phyloP scores from a whole-genome alignment of 92 coral and sea anemone genomes.

The Bergia sp. region DNA sequence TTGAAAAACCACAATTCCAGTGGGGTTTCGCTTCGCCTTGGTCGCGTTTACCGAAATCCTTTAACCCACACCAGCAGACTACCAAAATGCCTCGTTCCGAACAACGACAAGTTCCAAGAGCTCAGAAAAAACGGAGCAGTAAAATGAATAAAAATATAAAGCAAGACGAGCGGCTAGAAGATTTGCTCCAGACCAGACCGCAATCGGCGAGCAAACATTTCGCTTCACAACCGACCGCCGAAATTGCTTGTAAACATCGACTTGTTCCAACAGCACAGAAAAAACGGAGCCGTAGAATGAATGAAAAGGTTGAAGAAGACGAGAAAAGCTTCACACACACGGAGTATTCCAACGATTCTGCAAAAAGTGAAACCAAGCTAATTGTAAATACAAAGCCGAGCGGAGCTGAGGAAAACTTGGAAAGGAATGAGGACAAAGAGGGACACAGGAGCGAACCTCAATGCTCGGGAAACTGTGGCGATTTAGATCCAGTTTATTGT shows the following conservation, averaged over 20 bases:
- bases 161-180: background rate
- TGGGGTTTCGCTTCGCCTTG: slow-evolving; percentile 24
- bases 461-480: too few relatives aligned
- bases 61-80: too few relatives aligned
- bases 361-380: background rate
- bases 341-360: background rate
- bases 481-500: background rate
- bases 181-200: too few relatives aligned
- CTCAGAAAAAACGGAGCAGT: background rate
- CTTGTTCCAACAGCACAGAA: background rate
- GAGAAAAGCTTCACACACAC: background rate
- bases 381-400: background rate
- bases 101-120: background rate
- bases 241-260: background rate
- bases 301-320: background rate
- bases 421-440: background rate
- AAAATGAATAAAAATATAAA: background rate
- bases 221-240: background rate
- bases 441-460: background rate
- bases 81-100: background rate
- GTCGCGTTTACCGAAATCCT: too few relatives aligned
- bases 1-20: background rate
- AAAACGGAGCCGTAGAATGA: background rate
- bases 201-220: too few relatives aligned
- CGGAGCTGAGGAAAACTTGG: background rate